phyloP scores from a whole-genome alignment of 2,797 vertebrate species.

The Leuciscus waleckii region DNA sequence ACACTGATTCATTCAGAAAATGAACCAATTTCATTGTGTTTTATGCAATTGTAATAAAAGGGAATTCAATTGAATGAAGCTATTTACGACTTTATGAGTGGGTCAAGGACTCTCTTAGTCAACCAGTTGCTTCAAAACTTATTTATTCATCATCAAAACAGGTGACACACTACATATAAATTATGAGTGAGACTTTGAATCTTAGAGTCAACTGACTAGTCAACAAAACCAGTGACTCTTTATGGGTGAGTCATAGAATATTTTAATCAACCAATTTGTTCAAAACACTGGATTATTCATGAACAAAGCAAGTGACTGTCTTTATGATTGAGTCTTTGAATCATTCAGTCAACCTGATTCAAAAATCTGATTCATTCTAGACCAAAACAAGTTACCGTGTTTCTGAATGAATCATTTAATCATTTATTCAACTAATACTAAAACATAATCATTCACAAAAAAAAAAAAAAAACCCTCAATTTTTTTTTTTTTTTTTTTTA shows the following conservation, averaged over 20 bases:
- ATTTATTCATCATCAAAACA: too few relatives aligned
- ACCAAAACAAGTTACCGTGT: background rate
- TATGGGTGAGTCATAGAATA: background rate
- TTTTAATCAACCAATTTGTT: background rate
- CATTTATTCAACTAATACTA: background rate
- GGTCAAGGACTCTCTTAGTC: background rate
- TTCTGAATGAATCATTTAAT: background rate
- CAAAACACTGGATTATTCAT: background rate
- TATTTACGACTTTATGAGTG: background rate
- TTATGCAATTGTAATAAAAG: background rate
- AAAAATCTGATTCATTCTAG: background rate
- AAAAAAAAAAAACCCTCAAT: too few relatives aligned
- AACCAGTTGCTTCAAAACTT: background rate
- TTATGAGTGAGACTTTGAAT: background rate
- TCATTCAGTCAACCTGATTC: background rate
- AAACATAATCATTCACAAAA: background rate
- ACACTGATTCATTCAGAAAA: background rate
- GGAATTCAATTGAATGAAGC: background rate
- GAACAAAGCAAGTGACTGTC: background rate
- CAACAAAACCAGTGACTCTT: background rate
- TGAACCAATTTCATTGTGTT: accelerated
- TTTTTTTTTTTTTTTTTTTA: background rate
- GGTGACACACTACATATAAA: too few relatives aligned
- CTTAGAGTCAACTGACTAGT: background rate
- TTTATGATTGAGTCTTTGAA: background rate